Conservation (phyloP, 2,797 vertebrate species). For the Cuniculus paca region DNA sequence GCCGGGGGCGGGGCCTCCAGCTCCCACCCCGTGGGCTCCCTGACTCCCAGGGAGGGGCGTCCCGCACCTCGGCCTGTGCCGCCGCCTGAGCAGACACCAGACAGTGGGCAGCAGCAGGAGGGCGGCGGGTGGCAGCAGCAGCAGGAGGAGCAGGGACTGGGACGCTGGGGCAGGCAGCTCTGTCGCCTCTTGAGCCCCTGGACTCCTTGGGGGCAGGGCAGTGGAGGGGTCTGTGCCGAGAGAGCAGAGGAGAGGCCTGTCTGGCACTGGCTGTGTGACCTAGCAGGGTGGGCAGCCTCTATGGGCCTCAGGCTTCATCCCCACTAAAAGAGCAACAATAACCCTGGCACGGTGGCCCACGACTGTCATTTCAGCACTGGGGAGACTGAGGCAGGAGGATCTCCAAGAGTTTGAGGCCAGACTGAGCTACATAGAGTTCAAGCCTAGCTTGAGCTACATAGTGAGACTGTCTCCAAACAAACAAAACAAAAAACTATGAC, state of each 20-base stretch:
- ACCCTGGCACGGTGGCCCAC: neutral
- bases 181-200: conserved; percentile 59
- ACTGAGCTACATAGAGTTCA: neutral
- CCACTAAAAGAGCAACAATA: neutral
- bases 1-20: neutral
- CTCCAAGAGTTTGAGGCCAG: neutral
- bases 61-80: neutral
- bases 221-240: conserved; percentile 70
- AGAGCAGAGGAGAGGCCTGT: neutral
- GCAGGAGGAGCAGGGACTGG: neutral
- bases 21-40: conserved; percentile 40
- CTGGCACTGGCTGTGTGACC: neutral
- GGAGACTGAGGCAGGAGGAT: neutral
- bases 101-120: neutral
- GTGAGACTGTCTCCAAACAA: neutral
- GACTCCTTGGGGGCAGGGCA: conserved; percentile 39
- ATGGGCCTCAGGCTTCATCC: neutral
- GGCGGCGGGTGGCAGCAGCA: conserved; percentile 12
- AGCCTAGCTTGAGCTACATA: no score
- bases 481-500: neutral
- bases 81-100: conserved; percentile 36
- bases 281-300: neutral
- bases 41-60: neutral
- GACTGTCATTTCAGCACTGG: neutral
- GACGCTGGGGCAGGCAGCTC: neutral